Evolutionary conservation across 2,797 vertebrate genomes (phyloP).

Genomic region (Sphenopsis melanotis): DNA sequence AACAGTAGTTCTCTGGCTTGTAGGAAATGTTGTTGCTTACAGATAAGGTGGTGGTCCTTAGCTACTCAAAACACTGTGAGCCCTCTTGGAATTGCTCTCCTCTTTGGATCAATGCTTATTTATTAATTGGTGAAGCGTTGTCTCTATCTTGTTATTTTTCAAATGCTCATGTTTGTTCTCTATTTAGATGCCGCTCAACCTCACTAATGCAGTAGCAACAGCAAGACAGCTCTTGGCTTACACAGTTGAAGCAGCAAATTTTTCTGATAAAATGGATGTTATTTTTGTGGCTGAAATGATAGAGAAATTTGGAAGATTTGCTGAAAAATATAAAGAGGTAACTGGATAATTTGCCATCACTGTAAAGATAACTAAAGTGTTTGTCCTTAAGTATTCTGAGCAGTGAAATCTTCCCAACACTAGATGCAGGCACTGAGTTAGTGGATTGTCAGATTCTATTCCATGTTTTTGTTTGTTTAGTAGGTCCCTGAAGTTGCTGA

Average conservation of each 20-base stretch:
- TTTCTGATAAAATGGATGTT: slow-evolving; percentile 98
- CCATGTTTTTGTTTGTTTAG: slow-evolving; percentile 68
- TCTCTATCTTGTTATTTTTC: not conserved
- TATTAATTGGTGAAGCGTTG: not conserved
- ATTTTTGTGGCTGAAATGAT: slow-evolving; percentile 99
- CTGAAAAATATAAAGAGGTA: slow-evolving; percentile 95
- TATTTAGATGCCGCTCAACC: slow-evolving; percentile 90
- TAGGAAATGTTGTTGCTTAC: not conserved
- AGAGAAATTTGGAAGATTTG: slow-evolving; percentile 94
- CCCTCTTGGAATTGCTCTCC: not conserved
- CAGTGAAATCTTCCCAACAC: not conserved
- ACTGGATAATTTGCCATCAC: slow-evolving; percentile 51
- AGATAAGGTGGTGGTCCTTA: not conserved
- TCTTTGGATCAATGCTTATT: not conserved
- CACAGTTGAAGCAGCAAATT: slow-evolving; percentile 92
- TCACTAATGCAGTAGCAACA: slow-evolving; percentile 89
- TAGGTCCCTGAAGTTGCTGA: slow-evolving; percentile 67
- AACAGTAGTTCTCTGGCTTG: not conserved
- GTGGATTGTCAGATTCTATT: slow-evolving; percentile 48
- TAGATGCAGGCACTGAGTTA: slow-evolving; percentile 29
- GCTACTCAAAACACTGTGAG: not conserved
- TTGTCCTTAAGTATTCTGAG: slow-evolving; percentile 7
- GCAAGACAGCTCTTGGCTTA: slow-evolving; percentile 89
- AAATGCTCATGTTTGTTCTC: not conserved
- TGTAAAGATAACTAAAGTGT: not conserved